These are phyloP conservation scores for Meloe dianella DNA, from an alignment of 2,888 invertebrate genomes.

Conservation along the genomic window DNA sequence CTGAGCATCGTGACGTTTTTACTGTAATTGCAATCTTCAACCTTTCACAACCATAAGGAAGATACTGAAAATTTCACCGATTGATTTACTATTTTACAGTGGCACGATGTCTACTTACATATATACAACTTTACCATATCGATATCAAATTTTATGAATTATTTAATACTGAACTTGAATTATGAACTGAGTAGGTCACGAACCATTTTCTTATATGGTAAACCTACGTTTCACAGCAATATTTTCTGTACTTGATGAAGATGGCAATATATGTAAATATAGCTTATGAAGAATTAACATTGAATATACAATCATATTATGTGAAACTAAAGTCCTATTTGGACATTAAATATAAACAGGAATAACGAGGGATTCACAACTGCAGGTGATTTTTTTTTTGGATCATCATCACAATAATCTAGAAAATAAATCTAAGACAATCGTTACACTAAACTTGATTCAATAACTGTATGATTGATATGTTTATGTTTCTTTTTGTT, in stretches of 20 bases:
- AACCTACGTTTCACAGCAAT: slow-evolving; percentile 18
- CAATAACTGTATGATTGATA: slow-evolving; percentile 13
- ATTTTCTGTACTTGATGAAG: slow-evolving; percentile 15
- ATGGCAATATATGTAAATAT: slow-evolving; percentile 21
- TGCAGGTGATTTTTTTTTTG: neutral
- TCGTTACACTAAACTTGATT: slow-evolving; percentile 4
- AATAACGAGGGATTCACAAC: neutral
- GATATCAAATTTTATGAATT: slow-evolving; percentile 43
- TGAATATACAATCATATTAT: slow-evolving; percentile 1
- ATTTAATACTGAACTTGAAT: slow-evolving; percentile 38
- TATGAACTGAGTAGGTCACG: slow-evolving; percentile 39
- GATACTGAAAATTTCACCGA: slow-evolving; percentile 16
- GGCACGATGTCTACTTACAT: slow-evolving; percentile 27
- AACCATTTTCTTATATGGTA: slow-evolving; percentile 37
- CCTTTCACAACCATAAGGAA: slow-evolving; percentile 16
- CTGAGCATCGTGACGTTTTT: slow-evolving; percentile 7
- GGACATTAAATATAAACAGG: slow-evolving; percentile 7
- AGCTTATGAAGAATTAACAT: slow-evolving; percentile 15
- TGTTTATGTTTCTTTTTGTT: slow-evolving; percentile 2
- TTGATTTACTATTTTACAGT: slow-evolving; percentile 34
- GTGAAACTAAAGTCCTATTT: slow-evolving; percentile 14
- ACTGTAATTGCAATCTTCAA: slow-evolving; percentile 2
- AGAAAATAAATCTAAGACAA: neutral
- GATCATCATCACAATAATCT: neutral
- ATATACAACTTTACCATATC: slow-evolving; percentile 33